Conservation (phyloP, 1,140 invertebrate genomes). For the Tyrophagus putrescentiae region DNA sequence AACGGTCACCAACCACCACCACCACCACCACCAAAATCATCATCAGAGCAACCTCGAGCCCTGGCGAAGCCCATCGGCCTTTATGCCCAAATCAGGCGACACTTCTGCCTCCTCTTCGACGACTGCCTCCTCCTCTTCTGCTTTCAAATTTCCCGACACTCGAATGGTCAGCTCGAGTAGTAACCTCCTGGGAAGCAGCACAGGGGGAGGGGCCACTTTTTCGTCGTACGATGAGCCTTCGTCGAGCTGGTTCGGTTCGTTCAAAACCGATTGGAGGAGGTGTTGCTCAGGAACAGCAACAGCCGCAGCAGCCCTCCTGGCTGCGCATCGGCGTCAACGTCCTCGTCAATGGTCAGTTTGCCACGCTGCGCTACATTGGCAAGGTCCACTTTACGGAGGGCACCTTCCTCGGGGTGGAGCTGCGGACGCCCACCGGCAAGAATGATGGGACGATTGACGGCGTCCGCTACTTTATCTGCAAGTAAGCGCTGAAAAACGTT, state of each 20-base stretch:
- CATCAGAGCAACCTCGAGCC: too few relatives aligned
- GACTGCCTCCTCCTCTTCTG: too few relatives aligned
- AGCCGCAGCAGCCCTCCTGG: conserved; percentile 24
- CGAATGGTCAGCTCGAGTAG: too few relatives aligned
- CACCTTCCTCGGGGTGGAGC: conserved; percentile 55
- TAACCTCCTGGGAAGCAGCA: too few relatives aligned
- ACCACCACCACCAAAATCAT: too few relatives aligned
- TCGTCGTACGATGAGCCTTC: conserved; percentile 35
- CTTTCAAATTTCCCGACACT: too few relatives aligned
- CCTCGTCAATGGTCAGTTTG: conserved; percentile 37
- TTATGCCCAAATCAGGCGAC: too few relatives aligned
- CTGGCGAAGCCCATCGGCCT: too few relatives aligned
- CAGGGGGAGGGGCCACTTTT: too few relatives aligned
- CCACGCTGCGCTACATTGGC: conserved; percentile 30
- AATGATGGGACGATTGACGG: conserved; percentile 84
- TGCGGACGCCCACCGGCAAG: conserved; percentile 77
- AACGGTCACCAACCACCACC: neutral
- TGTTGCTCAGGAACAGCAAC: neutral
- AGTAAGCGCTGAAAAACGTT: conserved; percentile 37
- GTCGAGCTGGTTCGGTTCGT: conserved; percentile 8
- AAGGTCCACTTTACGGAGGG: conserved; percentile 41
- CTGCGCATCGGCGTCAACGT: conserved; percentile 36
- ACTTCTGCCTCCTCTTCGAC: too few relatives aligned
- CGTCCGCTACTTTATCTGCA: conserved; percentile 72
- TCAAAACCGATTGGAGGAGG: neutral